Percentiles rank a stretch among this genome's conserved stretches.
Conservation (phyloP, 2,113 vertebrate genomes). For the Actinemys pallida region DNA sequence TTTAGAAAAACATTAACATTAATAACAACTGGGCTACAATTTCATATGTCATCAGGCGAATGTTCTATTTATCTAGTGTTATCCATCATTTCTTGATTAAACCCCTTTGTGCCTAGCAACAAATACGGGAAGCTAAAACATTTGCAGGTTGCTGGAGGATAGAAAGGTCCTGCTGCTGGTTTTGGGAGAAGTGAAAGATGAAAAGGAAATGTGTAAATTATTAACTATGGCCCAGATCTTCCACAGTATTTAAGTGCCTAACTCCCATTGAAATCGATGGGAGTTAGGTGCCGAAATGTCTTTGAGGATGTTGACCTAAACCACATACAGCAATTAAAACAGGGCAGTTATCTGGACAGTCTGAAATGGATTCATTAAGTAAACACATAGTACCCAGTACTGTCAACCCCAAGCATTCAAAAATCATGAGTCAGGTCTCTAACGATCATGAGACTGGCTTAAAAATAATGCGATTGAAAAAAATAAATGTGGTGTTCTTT, state of each 20-base stretch:
- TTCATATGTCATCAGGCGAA: constrained; percentile 67
- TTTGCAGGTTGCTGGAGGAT: constrained; percentile 44
- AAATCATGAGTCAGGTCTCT: not conserved
- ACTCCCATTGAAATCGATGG: not conserved
- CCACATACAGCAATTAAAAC: not conserved
- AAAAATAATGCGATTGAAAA: constrained; percentile 1
- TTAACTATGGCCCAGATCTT: not conserved
- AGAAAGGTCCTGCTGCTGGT: constrained; percentile 42
- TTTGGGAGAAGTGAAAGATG: not conserved
- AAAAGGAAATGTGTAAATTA: constrained; percentile 25
- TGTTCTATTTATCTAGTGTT: constrained; percentile 60
- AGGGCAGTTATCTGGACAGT: not conserved
- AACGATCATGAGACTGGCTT: not conserved
- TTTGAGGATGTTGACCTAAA: not conserved
- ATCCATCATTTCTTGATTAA: constrained; percentile 72
- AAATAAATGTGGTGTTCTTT: not conserved
- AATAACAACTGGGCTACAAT: constrained; percentile 17
- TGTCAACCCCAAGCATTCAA: not conserved
- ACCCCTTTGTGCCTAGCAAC: constrained; percentile 58
- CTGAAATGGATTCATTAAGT: not conserved
- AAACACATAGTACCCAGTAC: not conserved
- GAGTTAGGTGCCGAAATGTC: not conserved
- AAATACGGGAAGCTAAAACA: constrained; percentile 30
- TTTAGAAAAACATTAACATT: not conserved
- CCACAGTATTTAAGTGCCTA: not conserved